Conservation (phyloP, 1,140 invertebrate species). For the Panulirus ornatus region DNA sequence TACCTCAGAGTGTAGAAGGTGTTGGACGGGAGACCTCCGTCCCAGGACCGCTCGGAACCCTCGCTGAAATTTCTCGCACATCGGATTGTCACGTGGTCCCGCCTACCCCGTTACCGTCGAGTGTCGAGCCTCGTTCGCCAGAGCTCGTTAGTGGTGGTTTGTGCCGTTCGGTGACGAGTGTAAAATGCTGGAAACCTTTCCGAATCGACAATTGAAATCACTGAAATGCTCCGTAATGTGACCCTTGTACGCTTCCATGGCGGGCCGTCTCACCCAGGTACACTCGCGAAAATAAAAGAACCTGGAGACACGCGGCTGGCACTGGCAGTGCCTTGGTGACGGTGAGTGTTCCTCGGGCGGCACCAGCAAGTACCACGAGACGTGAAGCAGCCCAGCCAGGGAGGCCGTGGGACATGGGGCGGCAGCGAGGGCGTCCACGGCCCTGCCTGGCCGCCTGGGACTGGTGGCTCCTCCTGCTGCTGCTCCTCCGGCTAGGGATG, state of each 20-base stretch:
- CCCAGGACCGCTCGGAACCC: not conserved
- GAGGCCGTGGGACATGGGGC: conserved; percentile 10
- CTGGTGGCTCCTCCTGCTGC: conserved; percentile 12
- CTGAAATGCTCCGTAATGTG: conserved; percentile 61
- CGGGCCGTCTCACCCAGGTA: not conserved
- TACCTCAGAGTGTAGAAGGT: conserved; percentile 60
- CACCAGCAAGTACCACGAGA: not conserved
- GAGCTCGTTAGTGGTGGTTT: not conserved
- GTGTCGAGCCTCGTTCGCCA: not conserved
- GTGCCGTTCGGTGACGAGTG: conserved; percentile 5
- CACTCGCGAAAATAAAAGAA: conserved; percentile 15
- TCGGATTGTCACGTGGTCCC: conserved; percentile 43
- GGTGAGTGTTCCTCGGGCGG: no score
- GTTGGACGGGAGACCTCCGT: conserved; percentile 23
- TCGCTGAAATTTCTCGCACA: not conserved
- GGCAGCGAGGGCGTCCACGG: conserved; percentile 27
- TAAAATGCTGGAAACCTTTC: conserved; percentile 56
- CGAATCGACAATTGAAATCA: conserved; percentile 54
- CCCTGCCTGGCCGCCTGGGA: not conserved
- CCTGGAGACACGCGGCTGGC: conserved; percentile 1
- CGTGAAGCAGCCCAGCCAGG: not conserved
- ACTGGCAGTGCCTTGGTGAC: not conserved
- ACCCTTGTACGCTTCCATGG: conserved; percentile 39
- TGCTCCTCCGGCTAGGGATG: conserved; percentile 11
- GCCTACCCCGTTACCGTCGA: no score